phyloP scores from a whole-genome alignment of 2,888 invertebrate genomes.

The Thereva unica region DNA sequence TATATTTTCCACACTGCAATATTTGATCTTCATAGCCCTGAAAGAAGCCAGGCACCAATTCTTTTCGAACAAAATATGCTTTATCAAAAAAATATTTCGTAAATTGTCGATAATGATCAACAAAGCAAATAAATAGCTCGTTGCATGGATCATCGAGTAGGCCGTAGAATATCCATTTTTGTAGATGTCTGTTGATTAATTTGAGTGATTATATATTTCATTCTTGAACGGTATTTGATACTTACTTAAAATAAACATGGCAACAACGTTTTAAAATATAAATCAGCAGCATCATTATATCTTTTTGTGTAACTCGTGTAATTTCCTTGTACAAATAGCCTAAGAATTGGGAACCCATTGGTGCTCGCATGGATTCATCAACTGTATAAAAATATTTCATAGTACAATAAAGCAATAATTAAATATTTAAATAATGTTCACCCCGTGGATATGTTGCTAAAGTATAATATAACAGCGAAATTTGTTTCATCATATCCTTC shows the following conservation, averaged over 20 bases:
- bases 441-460: slow-evolving; percentile 51
- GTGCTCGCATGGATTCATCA: slow-evolving; percentile 44
- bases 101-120: slow-evolving; percentile 49
- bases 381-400: slow-evolving; percentile 44
- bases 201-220: background rate
- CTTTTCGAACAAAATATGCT: slow-evolving; percentile 51
- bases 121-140: slow-evolving; percentile 76
- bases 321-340: slow-evolving; percentile 53
- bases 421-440: slow-evolving; percentile 37
- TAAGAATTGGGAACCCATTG: slow-evolving; percentile 52
- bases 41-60: slow-evolving; percentile 69
- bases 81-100: slow-evolving; percentile 56
- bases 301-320: slow-evolving; percentile 49
- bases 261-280: slow-evolving; percentile 54
- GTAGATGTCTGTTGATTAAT: slow-evolving; percentile 58
- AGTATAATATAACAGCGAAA: slow-evolving; percentile 49
- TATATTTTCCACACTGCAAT: slow-evolving; percentile 74
- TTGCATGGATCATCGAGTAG: slow-evolving; percentile 76
- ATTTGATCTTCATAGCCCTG: slow-evolving; percentile 67
- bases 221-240: background rate
- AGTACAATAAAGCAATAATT: slow-evolving; percentile 3
- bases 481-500: slow-evolving; percentile 49
- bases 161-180: slow-evolving; percentile 86
- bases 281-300: slow-evolving; percentile 51
- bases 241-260: slow-evolving; percentile 53